These are phyloP conservation scores for Oxystoma pomonae DNA, from an alignment of 2,888 invertebrate genomes.

Conservation along the genomic window DNA sequence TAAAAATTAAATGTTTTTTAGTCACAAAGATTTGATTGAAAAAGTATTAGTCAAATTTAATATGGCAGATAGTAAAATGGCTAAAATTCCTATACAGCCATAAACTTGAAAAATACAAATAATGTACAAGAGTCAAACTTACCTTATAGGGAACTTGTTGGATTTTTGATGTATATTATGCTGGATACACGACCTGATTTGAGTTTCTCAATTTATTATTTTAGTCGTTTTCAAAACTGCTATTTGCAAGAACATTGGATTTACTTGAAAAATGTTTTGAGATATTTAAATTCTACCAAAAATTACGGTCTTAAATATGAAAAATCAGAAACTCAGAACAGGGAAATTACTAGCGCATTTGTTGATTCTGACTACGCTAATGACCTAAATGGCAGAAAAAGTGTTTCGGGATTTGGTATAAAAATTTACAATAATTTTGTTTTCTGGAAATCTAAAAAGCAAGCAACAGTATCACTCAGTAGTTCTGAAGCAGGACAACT, in stretches of 20 bases:
- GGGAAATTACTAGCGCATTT: too few relatives aligned
- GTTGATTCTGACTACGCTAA: too few relatives aligned
- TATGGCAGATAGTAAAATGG: constrained; percentile 19
- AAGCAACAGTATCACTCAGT: too few relatives aligned
- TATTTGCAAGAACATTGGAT: constrained; percentile 22
- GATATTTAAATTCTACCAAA: constrained; percentile 17
- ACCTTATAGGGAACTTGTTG: constrained; percentile 24
- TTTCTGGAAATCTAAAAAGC: too few relatives aligned
- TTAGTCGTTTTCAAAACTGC: constrained; percentile 28
- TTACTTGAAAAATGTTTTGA: constrained; percentile 24
- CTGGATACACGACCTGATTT: constrained; percentile 23
- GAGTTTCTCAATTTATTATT: constrained; percentile 25
- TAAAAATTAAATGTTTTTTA: constrained; percentile 15
- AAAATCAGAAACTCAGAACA: too few relatives aligned
- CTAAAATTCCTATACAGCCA: constrained; percentile 18
- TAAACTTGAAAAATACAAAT: constrained; percentile 12
- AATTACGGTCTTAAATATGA: constrained; percentile 19
- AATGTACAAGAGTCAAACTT: constrained; percentile 7
- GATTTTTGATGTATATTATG: constrained; percentile 28
- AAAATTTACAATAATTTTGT: too few relatives aligned
- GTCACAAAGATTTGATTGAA: constrained; percentile 22
- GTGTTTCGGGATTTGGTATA: too few relatives aligned
- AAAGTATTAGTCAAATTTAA: constrained; percentile 22
- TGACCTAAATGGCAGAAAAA: too few relatives aligned
- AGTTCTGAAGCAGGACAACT: too few relatives aligned